Conservation (phyloP, 1,140 invertebrate genomes). For the Venturia canescens region DNA sequence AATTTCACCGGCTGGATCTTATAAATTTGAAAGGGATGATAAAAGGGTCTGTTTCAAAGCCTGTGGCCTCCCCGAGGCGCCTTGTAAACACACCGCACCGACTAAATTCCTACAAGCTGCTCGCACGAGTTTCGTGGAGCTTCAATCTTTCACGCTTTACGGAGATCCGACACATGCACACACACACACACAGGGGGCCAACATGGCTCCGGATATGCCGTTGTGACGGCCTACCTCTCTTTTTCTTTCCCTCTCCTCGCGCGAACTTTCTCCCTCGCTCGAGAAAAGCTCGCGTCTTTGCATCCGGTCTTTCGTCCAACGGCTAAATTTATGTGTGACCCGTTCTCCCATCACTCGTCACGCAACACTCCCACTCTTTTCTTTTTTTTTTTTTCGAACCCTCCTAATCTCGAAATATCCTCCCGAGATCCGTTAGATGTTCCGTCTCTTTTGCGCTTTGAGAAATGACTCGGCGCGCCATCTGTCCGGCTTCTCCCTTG, state of each 20-base stretch:
- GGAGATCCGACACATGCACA: slow-evolving; percentile 9
- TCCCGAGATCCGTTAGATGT: not conserved
- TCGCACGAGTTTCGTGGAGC: slow-evolving; percentile 4
- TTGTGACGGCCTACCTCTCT: slow-evolving; percentile 43
- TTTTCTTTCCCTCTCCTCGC: slow-evolving; percentile 16
- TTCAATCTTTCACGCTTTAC: slow-evolving; percentile 36
- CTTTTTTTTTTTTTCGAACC: not conserved
- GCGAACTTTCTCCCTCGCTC: not conserved
- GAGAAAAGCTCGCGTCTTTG: slow-evolving; percentile 2
- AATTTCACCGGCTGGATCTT: slow-evolving; percentile 9
- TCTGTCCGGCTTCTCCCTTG: not conserved
- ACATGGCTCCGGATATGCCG: slow-evolving; percentile 35
- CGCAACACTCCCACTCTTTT: slow-evolving; percentile 19
- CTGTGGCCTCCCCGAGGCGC: slow-evolving; percentile 3
- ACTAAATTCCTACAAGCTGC: slow-evolving; percentile 44
- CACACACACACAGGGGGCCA: not conserved
- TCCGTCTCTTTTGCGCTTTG: not conserved
- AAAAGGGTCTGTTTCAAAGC: slow-evolving; percentile 11
- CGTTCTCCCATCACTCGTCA: slow-evolving; percentile 31
- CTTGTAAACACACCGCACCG: slow-evolving; percentile 37
- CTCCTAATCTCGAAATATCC: slow-evolving; percentile 29
- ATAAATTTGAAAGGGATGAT: slow-evolving; percentile 18
- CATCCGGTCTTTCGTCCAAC: slow-evolving; percentile 20
- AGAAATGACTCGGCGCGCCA: slow-evolving; percentile 1
- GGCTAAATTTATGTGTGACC: slow-evolving; percentile 47